Base-by-base conservation (phyloP, 2,888 invertebrate species). In the Pterostichus madidus region DNA sequence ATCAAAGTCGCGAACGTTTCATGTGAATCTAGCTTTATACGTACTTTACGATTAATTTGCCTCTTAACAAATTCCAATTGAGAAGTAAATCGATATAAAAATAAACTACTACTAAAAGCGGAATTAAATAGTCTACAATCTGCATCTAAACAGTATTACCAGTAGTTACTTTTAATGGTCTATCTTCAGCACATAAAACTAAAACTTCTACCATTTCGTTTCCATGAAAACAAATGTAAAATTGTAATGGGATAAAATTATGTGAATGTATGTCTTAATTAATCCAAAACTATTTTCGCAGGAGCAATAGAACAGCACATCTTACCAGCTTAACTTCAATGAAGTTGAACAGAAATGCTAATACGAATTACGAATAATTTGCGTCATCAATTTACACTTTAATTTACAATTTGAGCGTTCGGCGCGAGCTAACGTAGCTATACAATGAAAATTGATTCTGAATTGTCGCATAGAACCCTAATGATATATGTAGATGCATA, bases 381-480 rank as follows among this genome's bases (percentile, higher is more conserved):
- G 32, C 32, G 64, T 64, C 64, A 64, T 64, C 64, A 64, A 64
- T 64, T 61, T 64, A 64, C 64, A 35, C 35, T 64, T 64, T 64
- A 64, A 64, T 64, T 32, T 64, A 64, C 64, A 59, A 35, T 64
- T 64, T 64, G 64, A 64, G 64, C 49, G 11, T n/a, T 49, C 13
- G 11, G 10, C 49, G 39, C 39, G 5, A 10, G 24, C 17, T 31
- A 31, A 59, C 31, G 31, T 24, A 5, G 5, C 31, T 17, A 53
- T 31, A 59, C 59, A 59, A 59, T 59, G 59, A 31, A 59, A 59
- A 59, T 59, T 59, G 59, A 31, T 59, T n/a, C 59, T 31, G 59
- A 11, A 59, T 31, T 59, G 59, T 2, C 8, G 31, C 11, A 49
- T 49, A 59, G 59, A 59, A 11, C 53, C 49, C 49, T 59, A 59